phyloP scores from a whole-genome alignment of 2,113 vertebrate species.

The Microtus pennsylvanicus region DNA sequence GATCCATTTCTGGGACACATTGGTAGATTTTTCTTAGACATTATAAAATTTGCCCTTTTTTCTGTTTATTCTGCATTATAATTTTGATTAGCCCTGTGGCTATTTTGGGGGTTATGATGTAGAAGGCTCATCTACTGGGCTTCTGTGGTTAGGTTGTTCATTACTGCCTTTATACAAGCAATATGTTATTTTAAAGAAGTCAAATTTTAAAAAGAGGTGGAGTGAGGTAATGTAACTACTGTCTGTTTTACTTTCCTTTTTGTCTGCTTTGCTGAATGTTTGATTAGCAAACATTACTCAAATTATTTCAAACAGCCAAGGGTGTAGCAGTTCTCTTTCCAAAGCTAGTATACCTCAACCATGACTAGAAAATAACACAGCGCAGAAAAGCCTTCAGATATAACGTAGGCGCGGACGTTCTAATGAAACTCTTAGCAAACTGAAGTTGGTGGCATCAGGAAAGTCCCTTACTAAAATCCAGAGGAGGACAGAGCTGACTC shows the following conservation, averaged over 20 bases:
- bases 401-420: neutral
- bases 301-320: constrained; percentile 37
- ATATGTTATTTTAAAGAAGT: neutral
- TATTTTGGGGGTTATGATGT: neutral
- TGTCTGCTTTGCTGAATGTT: constrained; percentile 21
- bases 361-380: constrained; percentile 4
- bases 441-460: neutral
- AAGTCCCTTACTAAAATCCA: neutral
- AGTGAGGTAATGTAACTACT: neutral
- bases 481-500: neutral
- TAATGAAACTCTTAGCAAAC: neutral
- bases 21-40: neutral
- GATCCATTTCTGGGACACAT: neutral
- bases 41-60: neutral
- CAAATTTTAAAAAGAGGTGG: constrained; percentile 3
- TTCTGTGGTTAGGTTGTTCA: neutral
- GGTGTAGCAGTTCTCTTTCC: neutral
- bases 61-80: neutral
- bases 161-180: constrained; percentile 30
- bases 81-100: neutral
- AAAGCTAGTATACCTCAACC: constrained; percentile 36
- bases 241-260: neutral
- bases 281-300: constrained; percentile 21
- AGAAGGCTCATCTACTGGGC: neutral
- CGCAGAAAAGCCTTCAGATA: neutral